Evolutionary conservation across 1,140 invertebrate species (phyloP), one percentile per base, ranked within the genome.

Genomic region (Aphelenchoides avenae): DNA sequence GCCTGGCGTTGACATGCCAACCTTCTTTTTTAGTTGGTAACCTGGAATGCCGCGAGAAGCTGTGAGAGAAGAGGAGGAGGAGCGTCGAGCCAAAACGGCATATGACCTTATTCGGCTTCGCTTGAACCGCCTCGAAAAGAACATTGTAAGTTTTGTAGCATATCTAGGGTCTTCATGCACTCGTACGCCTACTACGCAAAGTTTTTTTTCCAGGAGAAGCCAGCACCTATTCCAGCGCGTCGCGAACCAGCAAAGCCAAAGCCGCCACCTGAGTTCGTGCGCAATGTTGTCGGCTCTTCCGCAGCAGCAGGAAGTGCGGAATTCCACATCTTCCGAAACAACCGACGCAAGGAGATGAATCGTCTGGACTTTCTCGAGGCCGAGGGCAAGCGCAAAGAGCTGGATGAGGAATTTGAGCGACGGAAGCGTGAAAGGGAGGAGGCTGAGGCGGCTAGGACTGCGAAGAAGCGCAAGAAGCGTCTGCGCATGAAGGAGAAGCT

Each of bases 241-340:
- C 27, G 33, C 30, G 62, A 64, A 58, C 52, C 42, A 39, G 18
- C n/a, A 18, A 64, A 68, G 15, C 64, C 64, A 22, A 66, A 55
- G 40, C 26, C 52, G 15, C 62, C 62, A 2, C 53, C 64, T 9
- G 62, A 64, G 27, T 64, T 68, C 43, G 46, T 64, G 24, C 41
- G 62, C 5, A 64, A 64, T 46, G 64, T 64, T 24, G 62, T 73
- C 42, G 71, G 71, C 26, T 73, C 71, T 7, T 75, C 72, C n/a
- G 71, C 71, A 9, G 71, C 71, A 9, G 71, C 71, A 22, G 52
- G 71, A 30, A 73, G 69, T 52, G 66, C 71, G 13, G 71, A 73
- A 34, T 73, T 73, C 44, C 71, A 73, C 48, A 73, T 73, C 30
- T 52, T 58, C 54, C 67, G 71, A 54, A 72, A 72, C 47, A 72